These are phyloP conservation scores for Philopedon plagiatum DNA, from an alignment of 2,888 invertebrate genomes.

Conservation along the genomic window DNA sequence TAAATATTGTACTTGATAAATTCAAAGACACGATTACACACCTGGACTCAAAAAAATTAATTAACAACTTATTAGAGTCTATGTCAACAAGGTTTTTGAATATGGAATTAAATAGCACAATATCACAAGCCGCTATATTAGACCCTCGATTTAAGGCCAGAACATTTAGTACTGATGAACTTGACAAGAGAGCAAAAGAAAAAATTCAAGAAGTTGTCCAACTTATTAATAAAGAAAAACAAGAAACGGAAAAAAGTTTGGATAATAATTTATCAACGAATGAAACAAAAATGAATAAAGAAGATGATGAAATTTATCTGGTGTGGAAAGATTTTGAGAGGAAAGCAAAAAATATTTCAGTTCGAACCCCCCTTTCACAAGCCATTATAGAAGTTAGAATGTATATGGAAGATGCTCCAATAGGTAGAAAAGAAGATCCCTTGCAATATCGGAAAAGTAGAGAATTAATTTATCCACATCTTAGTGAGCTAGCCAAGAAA, in stretches of 20 bases:
- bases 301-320: constrained; percentile 19
- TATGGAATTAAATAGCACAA: constrained; percentile 25
- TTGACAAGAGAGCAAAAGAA: constrained; percentile 13
- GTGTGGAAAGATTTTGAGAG: constrained; percentile 44
- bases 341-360: constrained; percentile 11
- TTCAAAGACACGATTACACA: constrained; percentile 6
- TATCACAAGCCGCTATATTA: constrained; percentile 31
- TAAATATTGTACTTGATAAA: constrained; percentile 28
- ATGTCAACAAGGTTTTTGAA: constrained; percentile 27
- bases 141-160: constrained; percentile 41
- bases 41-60: no score
- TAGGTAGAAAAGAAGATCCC: constrained; percentile 39
- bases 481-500: constrained; percentile 34
- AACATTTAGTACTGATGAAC: constrained; percentile 20
- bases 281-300: not conserved
- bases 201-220: no score
- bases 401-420: constrained; percentile 32
- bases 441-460: constrained; percentile 24
- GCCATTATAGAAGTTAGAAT: constrained; percentile 35
- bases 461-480: constrained; percentile 27
- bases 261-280: no score
- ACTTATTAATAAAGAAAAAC: no score
- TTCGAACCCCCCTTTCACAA: not conserved
- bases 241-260: no score
- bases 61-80: not conserved